A percentile compares a stretch with the other conserved stretches of the same genome.
Conservation (phyloP, 2,113 vertebrate species). For the Illadopsis cleaveri region DNA sequence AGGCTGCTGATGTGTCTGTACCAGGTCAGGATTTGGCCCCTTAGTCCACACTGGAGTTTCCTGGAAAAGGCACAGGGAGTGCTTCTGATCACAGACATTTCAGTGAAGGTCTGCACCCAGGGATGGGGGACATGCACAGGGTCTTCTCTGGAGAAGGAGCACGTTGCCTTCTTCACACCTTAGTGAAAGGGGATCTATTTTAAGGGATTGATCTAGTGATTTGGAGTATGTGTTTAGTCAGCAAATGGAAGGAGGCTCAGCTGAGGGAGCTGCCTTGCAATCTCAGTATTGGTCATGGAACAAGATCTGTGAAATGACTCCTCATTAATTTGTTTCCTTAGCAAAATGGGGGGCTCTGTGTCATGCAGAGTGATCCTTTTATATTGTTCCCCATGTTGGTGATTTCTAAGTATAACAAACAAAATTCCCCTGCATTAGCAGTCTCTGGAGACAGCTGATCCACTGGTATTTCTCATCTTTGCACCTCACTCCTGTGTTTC, state of each 20-base stretch:
- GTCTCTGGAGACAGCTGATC: not conserved
- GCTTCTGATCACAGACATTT: not conserved
- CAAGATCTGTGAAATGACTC: not conserved
- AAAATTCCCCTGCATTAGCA: not conserved
- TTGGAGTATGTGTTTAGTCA: not conserved
- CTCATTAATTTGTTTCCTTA: conserved; percentile 21
- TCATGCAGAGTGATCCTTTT: not conserved
- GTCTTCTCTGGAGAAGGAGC: not conserved
- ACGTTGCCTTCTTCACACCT: not conserved
- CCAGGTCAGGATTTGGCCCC: not conserved
- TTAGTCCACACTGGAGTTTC: rapidly evolving
- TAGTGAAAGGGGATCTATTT: not conserved
- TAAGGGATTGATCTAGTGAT: not conserved
- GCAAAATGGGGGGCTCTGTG: not conserved
- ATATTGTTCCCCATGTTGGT: not conserved
- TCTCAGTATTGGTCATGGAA: not conserved
- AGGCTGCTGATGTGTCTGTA: not conserved
- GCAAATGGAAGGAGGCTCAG: conserved; percentile 1
- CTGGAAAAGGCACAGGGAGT: not conserved
- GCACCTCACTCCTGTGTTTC: not conserved
- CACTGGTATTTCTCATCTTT: not conserved
- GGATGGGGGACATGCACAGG: not conserved
- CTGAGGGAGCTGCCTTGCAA: not conserved
- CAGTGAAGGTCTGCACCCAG: not conserved
- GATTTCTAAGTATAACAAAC: not conserved